A percentile compares a stretch with the other conserved stretches of the same genome.
phyloP scores from a whole-genome alignment of 2,797 vertebrate species.

The Manis crassicaudata region DNA sequence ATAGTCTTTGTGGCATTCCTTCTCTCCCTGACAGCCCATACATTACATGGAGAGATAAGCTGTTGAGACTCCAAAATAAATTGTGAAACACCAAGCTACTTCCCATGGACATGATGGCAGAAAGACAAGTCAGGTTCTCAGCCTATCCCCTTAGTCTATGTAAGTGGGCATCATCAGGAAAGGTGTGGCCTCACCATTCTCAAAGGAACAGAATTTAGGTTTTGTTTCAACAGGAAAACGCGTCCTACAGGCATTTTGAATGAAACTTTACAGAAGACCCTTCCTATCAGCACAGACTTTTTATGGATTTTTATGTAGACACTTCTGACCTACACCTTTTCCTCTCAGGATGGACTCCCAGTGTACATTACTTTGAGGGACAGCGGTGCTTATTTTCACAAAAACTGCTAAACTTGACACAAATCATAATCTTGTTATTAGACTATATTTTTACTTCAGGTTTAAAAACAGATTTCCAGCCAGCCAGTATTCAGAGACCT shows the following conservation, averaged over 20 bases:
- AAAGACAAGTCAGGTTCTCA: background rate
- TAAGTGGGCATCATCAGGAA: background rate
- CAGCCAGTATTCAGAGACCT: conserved; percentile 81
- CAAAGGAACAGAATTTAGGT: background rate
- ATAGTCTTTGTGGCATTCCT: background rate
- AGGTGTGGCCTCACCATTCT: background rate
- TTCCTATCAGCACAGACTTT: background rate
- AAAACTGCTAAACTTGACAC: background rate
- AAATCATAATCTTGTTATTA: conserved; percentile 62
- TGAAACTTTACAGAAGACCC: background rate
- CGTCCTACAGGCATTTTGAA: background rate
- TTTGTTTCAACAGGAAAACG: conserved; percentile 37
- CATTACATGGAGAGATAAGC: background rate
- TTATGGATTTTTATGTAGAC: background rate
- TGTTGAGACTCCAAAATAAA: background rate
- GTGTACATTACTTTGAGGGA: background rate
- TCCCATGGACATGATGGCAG: background rate
- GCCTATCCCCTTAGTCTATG: background rate
- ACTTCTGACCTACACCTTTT: background rate
- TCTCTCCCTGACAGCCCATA: background rate
- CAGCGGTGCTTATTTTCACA: conserved; percentile 21
- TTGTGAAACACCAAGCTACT: background rate
- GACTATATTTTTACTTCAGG: conserved; percentile 81
- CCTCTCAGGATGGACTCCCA: background rate
- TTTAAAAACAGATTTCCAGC: conserved; percentile 87